Conservation (phyloP, 2,888 invertebrate genomes). For the Cephalotes varians region DNA sequence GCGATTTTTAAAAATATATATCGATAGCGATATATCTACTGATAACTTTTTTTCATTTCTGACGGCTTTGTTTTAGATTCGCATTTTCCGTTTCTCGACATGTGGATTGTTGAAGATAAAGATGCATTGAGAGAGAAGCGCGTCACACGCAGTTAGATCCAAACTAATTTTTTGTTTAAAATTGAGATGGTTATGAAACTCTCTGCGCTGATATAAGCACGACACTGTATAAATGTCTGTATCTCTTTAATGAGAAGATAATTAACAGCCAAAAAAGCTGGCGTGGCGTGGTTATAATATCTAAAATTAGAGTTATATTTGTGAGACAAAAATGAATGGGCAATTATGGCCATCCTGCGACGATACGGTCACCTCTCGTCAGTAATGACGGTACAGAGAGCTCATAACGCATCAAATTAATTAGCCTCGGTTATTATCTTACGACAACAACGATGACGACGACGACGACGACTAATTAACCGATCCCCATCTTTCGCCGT, state of each 20-base stretch:
- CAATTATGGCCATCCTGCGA: conserved; percentile 45
- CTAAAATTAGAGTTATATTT: conserved; percentile 47
- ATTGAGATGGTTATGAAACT: background rate
- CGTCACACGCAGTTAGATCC: too few species aligned
- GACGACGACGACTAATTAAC: conserved; percentile 43
- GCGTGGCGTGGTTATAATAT: conserved; percentile 13
- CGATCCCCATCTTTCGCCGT: conserved; percentile 49
- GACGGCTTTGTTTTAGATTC: background rate
- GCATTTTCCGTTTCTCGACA: background rate
- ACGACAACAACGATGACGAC: conserved; percentile 34
- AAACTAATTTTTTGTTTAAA: background rate
- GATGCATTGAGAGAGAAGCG: too few species aligned
- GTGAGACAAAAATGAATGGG: conserved; percentile 47
- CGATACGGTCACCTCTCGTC: conserved; percentile 49
- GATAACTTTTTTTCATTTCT: conserved; percentile 1
- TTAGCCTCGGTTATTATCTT: conserved; percentile 49
- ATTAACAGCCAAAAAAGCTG: conserved; percentile 22
- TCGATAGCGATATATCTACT: conserved; percentile 13
- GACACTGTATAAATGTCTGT: background rate
- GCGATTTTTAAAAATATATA: too few species aligned
- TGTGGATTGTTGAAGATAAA: background rate
- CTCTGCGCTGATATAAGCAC: background rate
- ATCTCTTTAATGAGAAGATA: conserved; percentile 19
- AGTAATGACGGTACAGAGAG: conserved; percentile 39
- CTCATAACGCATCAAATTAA: conserved; percentile 54